Percentiles rank a stretch among this genome's conserved stretches.
These are phyloP conservation scores for Budorcas taxicolor DNA, from an alignment of 2,113 vertebrate genomes.

Conservation along the genomic window DNA sequence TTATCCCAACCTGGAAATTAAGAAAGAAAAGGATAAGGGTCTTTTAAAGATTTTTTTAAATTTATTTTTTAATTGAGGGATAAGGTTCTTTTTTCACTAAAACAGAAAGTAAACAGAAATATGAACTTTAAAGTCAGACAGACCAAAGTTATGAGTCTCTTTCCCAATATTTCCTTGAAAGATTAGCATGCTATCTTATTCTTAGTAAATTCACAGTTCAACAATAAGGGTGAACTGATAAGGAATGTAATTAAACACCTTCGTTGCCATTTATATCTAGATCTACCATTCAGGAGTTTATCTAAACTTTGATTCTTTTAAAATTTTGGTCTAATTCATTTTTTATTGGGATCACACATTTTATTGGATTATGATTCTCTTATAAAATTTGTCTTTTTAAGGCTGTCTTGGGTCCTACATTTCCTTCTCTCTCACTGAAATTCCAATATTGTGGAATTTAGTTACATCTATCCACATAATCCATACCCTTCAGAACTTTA, in stretches of 20 bases:
- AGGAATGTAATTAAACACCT: not conserved
- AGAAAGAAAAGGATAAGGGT: not conserved
- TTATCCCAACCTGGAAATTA: not conserved
- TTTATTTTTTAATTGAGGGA: not conserved
- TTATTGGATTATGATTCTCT: not conserved
- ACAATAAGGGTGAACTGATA: not conserved
- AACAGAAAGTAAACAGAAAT: not conserved
- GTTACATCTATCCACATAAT: not conserved
- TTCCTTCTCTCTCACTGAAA: not conserved
- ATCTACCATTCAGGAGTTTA: not conserved
- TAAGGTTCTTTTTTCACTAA: not conserved
- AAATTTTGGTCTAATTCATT: conserved; percentile 8
- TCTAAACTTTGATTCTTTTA: conserved; percentile 19
- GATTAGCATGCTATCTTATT: not conserved
- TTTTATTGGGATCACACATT: conserved; percentile 16
- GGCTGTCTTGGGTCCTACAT: not conserved
- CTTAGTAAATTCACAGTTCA: not conserved
- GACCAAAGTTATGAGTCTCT: not conserved
- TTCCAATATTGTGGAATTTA: conserved; percentile 26
- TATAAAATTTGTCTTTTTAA: not conserved
- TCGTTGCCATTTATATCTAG: not conserved
- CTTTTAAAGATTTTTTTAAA: not conserved
- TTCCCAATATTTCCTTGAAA: not conserved
- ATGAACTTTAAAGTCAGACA: not conserved
- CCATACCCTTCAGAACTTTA: not conserved